These are phyloP conservation scores for Halesus radiatus DNA, from an alignment of 1,140 invertebrate genomes.

Conservation along the genomic window DNA sequence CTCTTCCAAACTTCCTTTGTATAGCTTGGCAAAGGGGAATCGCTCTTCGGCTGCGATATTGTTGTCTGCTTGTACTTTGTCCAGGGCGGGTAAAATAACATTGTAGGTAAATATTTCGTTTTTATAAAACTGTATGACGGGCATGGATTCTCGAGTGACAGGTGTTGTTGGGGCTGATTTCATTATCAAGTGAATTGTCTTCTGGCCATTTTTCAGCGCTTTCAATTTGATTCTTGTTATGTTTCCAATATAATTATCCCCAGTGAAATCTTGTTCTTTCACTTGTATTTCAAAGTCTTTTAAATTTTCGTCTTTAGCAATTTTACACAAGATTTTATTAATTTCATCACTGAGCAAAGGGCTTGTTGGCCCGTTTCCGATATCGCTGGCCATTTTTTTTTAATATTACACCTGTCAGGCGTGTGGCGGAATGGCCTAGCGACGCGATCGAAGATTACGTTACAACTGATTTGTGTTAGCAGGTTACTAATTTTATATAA, in stretches of 20 bases:
- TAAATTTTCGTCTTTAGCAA: background rate
- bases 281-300: background rate
- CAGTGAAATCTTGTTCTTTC: slow-evolving; percentile 21
- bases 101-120: background rate
- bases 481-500: too few relatives aligned
- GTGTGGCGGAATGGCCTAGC: too few relatives aligned
- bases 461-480: too few relatives aligned
- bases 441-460: too few relatives aligned
- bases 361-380: background rate
- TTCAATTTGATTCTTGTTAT: slow-evolving; percentile 12
- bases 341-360: background rate
- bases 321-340: background rate
- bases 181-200: slow-evolving; percentile 11
- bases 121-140: background rate
- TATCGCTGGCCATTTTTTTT: too few relatives aligned
- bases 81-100: background rate
- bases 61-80: background rate
- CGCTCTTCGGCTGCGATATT: background rate
- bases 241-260: slow-evolving; percentile 6
- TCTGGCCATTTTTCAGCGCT: background rate
- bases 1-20: slow-evolving; percentile 59
- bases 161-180: background rate
- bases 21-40: slow-evolving; percentile 17
- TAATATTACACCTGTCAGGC: background rate
- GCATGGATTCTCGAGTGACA: background rate